Percentiles rank a stretch among this genome's conserved stretches.
Evolutionary conservation across 2,113 vertebrate genomes (phyloP).

Genomic region (Murina feae): DNA sequence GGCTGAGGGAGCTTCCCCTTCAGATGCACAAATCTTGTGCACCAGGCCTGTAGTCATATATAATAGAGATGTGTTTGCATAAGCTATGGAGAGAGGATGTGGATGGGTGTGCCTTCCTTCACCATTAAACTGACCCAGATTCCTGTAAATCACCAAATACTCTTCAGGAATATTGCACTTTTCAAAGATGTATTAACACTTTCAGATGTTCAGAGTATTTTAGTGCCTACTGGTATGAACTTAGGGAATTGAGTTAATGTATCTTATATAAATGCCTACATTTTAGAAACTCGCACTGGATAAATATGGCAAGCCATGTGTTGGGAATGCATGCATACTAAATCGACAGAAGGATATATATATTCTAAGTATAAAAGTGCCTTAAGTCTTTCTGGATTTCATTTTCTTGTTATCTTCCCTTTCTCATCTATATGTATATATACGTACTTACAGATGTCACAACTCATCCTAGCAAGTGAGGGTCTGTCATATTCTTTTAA

Average conservation of each 20-base stretch:
- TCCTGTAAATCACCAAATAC: not conserved
- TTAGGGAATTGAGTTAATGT: constrained; percentile 31
- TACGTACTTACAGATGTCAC: not conserved
- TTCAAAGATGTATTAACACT: constrained; percentile 46
- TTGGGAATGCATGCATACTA: not conserved
- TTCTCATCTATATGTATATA: not conserved
- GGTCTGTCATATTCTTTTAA: not conserved
- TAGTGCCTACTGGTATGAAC: not conserved
- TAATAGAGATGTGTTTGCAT: not conserved
- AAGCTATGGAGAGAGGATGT: not conserved
- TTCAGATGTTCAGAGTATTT: constrained; percentile 17
- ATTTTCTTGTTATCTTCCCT: constrained; percentile 19
- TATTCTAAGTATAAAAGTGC: constrained; percentile 5
- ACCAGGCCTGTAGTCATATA: no score
- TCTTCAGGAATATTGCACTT: constrained; percentile 50
- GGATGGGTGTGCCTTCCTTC: not conserved
- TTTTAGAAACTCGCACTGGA: not conserved
- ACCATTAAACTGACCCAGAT: constrained; percentile 39
- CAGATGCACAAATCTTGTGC: no score
- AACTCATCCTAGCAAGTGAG: not conserved
- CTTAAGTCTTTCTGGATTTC: not conserved
- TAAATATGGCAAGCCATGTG: constrained; percentile 44
- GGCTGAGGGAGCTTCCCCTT: no score
- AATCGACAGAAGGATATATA: not conserved
- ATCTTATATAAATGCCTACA: constrained; percentile 18